Evolutionary conservation across 2,113 vertebrate genomes (phyloP), one percentile per base, ranked within the genome.

Genomic region (Chaenocephalus aceratus): DNA sequence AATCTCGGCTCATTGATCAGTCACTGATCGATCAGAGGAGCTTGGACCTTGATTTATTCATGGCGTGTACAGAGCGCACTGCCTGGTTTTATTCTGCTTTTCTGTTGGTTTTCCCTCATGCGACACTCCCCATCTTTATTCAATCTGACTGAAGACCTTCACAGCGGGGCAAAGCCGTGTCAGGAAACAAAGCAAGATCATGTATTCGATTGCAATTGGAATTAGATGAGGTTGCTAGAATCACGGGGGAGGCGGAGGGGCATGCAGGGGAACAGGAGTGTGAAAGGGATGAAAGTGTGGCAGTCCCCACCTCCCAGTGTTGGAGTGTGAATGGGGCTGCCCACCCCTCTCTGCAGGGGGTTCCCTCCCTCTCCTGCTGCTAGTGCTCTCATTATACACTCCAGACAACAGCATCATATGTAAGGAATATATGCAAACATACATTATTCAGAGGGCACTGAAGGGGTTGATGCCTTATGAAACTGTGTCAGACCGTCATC

Each of bases 251-350:
- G 60, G 67, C 18, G 1, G 49, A 51, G 67, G 75, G 30, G 59
- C 6, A 9, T 74, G 63, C 4, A 36, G 65, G 63, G 60, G 41
- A 60, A 44, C 15, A 16, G 56, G 36, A 67, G 76, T 46, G 61
- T 76, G 61, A 86, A 86, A 86, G 48, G 44, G 71, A 84, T 73
- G 57, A 74, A 84, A 86, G 75, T 67, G 75, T 87, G 64, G 48
- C 0, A 11, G 62, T 61, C 70, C 49, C 64, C 84, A 62, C 67
- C 67, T 76, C 79, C 48, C 46, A 30, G 72, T 82, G 69, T 77
- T 72, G 21, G 68, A 46, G 72, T 87, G 63, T 82, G 78, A 93
- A 88, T 81, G 75, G 79, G 81, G 78, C 75, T 70, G 73, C 82
- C 85, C 85, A 81, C 73, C 82, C 79, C 61, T 72, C 56, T 77